phyloP scores from a whole-genome alignment of 2,113 vertebrate species.

The Mionectes macconnelli region DNA sequence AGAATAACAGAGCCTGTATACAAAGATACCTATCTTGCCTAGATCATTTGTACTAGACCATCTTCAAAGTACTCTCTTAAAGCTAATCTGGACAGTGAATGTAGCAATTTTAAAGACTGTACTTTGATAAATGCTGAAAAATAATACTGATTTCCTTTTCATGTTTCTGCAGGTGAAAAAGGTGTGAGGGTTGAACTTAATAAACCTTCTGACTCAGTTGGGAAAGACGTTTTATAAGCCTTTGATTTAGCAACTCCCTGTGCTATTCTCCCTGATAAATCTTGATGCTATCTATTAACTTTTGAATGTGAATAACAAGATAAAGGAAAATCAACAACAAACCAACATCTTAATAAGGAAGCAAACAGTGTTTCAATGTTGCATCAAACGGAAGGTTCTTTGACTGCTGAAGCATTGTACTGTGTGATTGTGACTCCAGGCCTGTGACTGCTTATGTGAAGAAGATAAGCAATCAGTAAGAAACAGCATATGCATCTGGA shows the following conservation, averaged over 20 bases:
- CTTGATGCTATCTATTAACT: slow-evolving; percentile 67
- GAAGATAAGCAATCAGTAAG: slow-evolving; percentile 67
- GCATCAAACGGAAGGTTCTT: slow-evolving; percentile 66
- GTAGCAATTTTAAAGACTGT: neutral
- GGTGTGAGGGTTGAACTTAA: slow-evolving; percentile 92
- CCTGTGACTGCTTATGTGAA: slow-evolving; percentile 69
- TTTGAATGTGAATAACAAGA: slow-evolving; percentile 70
- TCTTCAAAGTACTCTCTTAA: neutral
- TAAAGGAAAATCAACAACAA: slow-evolving; percentile 66
- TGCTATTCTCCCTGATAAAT: slow-evolving; percentile 49
- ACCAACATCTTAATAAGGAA: slow-evolving; percentile 62
- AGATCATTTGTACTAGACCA: neutral
- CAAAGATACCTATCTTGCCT: neutral
- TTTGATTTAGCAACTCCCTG: slow-evolving; percentile 62
- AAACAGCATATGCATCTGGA: slow-evolving; percentile 71
- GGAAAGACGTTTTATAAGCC: slow-evolving; percentile 75
- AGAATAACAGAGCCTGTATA: neutral
- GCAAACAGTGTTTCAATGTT: slow-evolving; percentile 58
- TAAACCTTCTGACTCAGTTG: slow-evolving; percentile 87
- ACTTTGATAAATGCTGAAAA: neutral
- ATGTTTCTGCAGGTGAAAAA: slow-evolving; percentile 83
- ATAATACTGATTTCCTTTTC: neutral
- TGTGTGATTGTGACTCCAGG: slow-evolving; percentile 70
- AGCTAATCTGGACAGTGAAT: neutral
- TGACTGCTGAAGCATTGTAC: slow-evolving; percentile 70